Percentiles rank a stretch among this genome's conserved stretches.
phyloP scores from a whole-genome alignment of 2,888 invertebrate species.

The Lithophane ornitopus region DNA sequence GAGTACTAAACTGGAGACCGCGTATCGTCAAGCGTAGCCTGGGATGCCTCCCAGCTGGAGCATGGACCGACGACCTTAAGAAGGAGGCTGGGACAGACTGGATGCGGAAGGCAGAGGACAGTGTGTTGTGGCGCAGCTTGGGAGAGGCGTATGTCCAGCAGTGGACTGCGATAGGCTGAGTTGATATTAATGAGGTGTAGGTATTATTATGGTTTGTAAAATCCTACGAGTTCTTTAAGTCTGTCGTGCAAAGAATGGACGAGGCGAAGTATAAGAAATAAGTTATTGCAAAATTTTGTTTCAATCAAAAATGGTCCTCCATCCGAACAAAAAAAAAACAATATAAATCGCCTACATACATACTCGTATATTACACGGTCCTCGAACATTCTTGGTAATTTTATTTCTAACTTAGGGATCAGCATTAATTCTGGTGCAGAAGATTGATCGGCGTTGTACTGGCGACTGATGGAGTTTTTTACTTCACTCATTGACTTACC shows the following conservation, averaged over 20 bases:
- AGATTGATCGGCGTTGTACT: constrained; percentile 62
- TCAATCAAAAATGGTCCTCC: not conserved
- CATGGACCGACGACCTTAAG: too few species aligned
- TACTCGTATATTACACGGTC: constrained; percentile 37
- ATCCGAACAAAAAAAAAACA: constrained; percentile 1
- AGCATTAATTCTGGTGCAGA: constrained; percentile 58
- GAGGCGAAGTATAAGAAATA: too few species aligned
- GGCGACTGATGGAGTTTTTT: constrained; percentile 58
- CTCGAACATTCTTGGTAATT: constrained; percentile 50
- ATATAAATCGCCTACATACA: constrained; percentile 50
- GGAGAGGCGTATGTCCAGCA: too few species aligned
- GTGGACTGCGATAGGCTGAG: too few species aligned
- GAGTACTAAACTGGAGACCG: too few species aligned
- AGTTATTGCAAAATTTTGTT: not conserved
- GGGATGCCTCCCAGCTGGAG: too few species aligned
- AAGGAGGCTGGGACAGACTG: too few species aligned
- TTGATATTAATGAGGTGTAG: too few species aligned
- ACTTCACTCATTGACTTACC: constrained; percentile 69
- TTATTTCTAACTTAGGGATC: constrained; percentile 60
- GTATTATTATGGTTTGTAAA: not conserved
- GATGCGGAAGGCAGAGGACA: too few species aligned
- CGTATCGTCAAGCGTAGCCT: too few species aligned
- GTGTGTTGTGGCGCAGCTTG: too few species aligned
- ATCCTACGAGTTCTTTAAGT: not conserved
- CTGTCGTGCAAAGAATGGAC: not conserved